Conservation (phyloP, 1,140 invertebrate genomes). For the Saxidomus purpurata region DNA sequence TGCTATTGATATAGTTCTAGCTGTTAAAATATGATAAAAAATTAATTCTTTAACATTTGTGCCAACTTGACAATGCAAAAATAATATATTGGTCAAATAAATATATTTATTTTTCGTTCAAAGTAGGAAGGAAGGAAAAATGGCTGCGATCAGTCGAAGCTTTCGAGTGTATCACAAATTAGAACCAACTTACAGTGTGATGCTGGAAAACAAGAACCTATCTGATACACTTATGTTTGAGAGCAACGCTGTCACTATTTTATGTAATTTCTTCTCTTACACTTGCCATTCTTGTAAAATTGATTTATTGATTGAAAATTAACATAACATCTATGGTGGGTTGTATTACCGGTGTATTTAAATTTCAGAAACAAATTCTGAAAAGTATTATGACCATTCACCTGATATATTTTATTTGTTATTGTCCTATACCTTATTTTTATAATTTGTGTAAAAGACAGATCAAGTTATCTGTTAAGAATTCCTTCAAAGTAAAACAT, state of each 20-base stretch:
- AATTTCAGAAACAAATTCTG: too few relatives aligned
- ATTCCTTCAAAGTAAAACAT: too few relatives aligned
- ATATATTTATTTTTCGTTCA: slow-evolving; percentile 38
- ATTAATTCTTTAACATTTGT: too few relatives aligned
- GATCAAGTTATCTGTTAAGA: too few relatives aligned
- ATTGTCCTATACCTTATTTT: too few relatives aligned
- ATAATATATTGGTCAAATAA: not conserved
- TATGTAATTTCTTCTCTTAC: slow-evolving; percentile 89
- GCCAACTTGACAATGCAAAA: too few relatives aligned
- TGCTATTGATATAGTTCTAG: too few relatives aligned
- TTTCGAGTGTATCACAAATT: slow-evolving; percentile 96
- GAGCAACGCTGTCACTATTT: slow-evolving; percentile 94
- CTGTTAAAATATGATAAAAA: too few relatives aligned
- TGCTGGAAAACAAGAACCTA: slow-evolving; percentile 95
- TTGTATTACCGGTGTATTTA: not conserved
- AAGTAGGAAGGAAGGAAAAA: slow-evolving; percentile 52
- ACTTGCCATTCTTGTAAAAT: not conserved
- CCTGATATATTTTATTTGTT: too few relatives aligned
- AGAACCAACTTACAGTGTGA: slow-evolving; percentile 93
- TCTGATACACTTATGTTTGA: slow-evolving; percentile 96
- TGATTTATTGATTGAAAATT: slow-evolving; percentile 23
- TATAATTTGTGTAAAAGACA: too few relatives aligned
- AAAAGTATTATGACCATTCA: too few relatives aligned
- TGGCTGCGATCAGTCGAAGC: slow-evolving; percentile 95
- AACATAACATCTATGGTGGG: too few relatives aligned